Percentiles rank a stretch among this genome's conserved stretches.
Conservation (phyloP, 2,888 invertebrate genomes). For the Leucania comma region DNA sequence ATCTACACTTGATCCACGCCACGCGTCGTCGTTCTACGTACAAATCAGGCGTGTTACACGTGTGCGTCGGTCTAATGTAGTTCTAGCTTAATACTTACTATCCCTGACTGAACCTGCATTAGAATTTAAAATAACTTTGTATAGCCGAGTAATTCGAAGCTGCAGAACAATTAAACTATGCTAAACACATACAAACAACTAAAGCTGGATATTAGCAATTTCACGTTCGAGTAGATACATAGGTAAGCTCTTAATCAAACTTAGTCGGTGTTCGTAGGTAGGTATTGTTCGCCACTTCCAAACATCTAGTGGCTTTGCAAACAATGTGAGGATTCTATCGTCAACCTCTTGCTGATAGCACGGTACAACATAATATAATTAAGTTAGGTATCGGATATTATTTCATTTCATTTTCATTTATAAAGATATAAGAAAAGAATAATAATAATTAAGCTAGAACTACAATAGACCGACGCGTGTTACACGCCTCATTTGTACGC, state of each 20-base stretch:
- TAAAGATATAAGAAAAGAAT: too few species aligned
- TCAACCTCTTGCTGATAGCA: not conserved
- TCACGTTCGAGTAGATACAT: not conserved
- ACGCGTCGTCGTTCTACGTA: too few species aligned
- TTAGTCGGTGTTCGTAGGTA: not conserved
- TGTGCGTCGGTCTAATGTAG: too few species aligned
- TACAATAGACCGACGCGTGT: too few species aligned
- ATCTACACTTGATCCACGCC: too few species aligned
- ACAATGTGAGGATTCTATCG: constrained; percentile 18
- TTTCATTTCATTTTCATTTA: too few species aligned
- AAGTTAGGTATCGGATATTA: not conserved
- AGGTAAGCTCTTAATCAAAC: constrained; percentile 31
- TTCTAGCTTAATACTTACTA: too few species aligned
- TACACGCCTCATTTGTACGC: too few species aligned
- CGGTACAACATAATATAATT: not conserved
- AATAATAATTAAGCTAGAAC: too few species aligned
- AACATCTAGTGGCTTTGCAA: constrained; percentile 25
- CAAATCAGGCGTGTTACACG: too few species aligned
- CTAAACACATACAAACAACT: constrained; percentile 1
- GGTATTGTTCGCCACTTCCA: not conserved
- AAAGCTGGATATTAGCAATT: constrained; percentile 8
- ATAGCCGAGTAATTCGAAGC: not conserved
- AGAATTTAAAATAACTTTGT: not conserved
- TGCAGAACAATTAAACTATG: constrained; percentile 1
- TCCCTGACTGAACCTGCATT: not conserved